Evolutionary conservation across 2,797 vertebrate species (phyloP), one percentile per base, ranked within the genome.

Genomic region (Myotis pilosus): DNA sequence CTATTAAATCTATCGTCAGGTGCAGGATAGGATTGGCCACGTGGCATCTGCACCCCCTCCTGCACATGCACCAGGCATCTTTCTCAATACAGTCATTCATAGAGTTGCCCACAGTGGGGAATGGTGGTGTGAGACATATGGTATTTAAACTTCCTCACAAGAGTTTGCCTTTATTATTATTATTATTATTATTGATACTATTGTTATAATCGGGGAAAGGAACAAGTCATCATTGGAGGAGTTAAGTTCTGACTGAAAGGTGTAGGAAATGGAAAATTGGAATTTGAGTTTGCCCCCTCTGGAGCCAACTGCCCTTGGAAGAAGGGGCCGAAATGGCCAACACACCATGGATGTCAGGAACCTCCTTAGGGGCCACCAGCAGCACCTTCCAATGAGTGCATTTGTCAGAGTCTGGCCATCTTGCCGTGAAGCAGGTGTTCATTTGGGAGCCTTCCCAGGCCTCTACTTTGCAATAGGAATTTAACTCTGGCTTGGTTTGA

Each of bases 401-500:
- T 55, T 49, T 25, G 25, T 75, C 38, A 78, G 22, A 55, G 55
- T 69, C 28, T 72, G 86, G 87, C 81, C 60, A 0, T 36, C 47
- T 13, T 33, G 60, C 41, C n/a, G 13, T 4, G 28, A n/a, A 96
- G 76, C 96, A 96, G 88, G 94, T 96, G 82, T 94, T 95, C 76
- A 83, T 96, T 95, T 87, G 83, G 85, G 84, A 94, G 91, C 64
- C 68, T 96, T 83, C 89, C 47, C 49, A 80, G 86, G 44, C 64
- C 41, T 95, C 84, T 92, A 38, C 74, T 84, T 80, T 89, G 71
- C 85, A 86, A 38, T 91, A 78, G 75, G 51, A 93, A 89, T 96
- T 95, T 68, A 92, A 95, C 97, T 94, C 84, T 92, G 68, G 79
- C 72, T 94, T 86, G 76, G 95, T 94, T 97, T 97, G 86, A 97